Evolutionary conservation across 2,113 vertebrate genomes (phyloP).

Genomic region (Heliornis fulica): DNA sequence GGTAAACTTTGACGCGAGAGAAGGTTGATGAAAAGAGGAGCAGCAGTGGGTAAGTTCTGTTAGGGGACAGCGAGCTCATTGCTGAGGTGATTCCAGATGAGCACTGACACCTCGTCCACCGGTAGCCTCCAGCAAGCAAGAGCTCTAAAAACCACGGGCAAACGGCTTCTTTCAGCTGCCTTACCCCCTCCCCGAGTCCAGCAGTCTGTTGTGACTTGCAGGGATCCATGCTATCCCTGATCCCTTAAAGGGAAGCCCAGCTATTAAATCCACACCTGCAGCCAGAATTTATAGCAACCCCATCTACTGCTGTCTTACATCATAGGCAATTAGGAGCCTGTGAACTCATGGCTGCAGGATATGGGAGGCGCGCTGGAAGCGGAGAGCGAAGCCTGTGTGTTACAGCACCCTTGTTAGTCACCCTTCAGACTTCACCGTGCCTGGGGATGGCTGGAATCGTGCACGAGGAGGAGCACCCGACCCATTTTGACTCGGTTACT

Average conservation of each 20-base stretch:
- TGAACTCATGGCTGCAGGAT: constrained; percentile 57
- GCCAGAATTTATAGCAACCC: constrained; percentile 59
- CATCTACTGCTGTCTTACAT: constrained; percentile 53
- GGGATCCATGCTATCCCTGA: neutral
- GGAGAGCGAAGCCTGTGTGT: neutral
- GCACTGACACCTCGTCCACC: neutral
- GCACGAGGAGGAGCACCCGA: neutral
- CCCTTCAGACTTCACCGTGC: neutral
- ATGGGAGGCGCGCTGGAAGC: neutral
- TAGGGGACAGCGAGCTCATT: neutral
- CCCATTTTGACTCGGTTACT: neutral
- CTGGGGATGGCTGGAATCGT: rapidly evolving
- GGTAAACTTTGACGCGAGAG: rapidly evolving
- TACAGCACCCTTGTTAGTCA: neutral
- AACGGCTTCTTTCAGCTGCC: neutral
- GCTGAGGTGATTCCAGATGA: neutral
- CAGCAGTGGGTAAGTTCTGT: neutral
- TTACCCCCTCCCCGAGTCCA: neutral
- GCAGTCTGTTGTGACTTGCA: constrained; percentile 44
- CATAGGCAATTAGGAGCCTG: constrained; percentile 53
- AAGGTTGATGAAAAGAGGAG: neutral
- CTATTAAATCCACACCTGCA: constrained; percentile 68
- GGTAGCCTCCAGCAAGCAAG: neutral
- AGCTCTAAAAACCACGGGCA: neutral
- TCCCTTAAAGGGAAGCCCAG: constrained; percentile 48